A percentile compares a stretch with the other conserved stretches of the same genome.
These are phyloP conservation scores for Subacronicta megacephala DNA, from an alignment of 2,888 invertebrate genomes.

Conservation along the genomic window DNA sequence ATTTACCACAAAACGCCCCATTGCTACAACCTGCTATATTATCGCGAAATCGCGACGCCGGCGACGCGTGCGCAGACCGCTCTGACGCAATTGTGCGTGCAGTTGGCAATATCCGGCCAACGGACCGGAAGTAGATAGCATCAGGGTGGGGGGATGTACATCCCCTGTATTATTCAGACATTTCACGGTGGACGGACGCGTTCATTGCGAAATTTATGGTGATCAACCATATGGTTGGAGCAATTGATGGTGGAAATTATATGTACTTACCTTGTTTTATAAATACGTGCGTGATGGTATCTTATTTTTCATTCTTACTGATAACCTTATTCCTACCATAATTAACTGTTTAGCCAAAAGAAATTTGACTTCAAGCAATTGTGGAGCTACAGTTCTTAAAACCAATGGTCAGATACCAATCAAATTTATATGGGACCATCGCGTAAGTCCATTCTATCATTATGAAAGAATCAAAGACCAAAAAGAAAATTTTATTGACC, in stretches of 20 bases:
- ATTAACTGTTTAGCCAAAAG: too few relatives aligned
- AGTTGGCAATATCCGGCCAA: constrained; percentile 65
- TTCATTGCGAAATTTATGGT: constrained; percentile 54
- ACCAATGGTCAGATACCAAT: too few relatives aligned
- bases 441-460: too few relatives aligned
- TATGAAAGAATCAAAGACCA: too few relatives aligned
- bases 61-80: constrained; percentile 51
- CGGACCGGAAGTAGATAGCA: constrained; percentile 60
- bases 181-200: constrained; percentile 52
- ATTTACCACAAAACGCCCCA: constrained; percentile 47
- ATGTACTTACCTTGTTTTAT: not conserved
- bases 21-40: constrained; percentile 40
- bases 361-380: too few relatives aligned
- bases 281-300: too few relatives aligned
- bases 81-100: constrained; percentile 56
- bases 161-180: constrained; percentile 50
- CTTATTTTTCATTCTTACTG: too few relatives aligned
- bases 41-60: constrained; percentile 48
- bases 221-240: constrained; percentile 47
- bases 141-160: constrained; percentile 56
- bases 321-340: too few relatives aligned
- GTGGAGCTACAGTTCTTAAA: too few relatives aligned
- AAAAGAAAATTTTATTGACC: too few relatives aligned
- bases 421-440: too few relatives aligned
- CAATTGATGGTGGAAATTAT: constrained; percentile 2